phyloP scores from a whole-genome alignment of 2,113 vertebrate species.

The Physeter macrocephalus region DNA sequence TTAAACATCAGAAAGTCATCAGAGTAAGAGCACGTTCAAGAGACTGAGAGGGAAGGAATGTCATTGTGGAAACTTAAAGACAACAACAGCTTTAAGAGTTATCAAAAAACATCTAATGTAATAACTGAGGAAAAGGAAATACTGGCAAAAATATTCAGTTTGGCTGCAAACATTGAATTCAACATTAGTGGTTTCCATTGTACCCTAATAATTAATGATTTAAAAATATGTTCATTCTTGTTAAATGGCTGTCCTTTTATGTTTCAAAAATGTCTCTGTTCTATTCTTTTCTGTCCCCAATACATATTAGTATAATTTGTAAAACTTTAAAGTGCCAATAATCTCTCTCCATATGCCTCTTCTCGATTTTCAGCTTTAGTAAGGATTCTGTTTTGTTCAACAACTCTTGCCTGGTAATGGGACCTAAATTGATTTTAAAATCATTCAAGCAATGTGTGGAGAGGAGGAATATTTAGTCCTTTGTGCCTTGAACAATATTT shows the following conservation, averaged over 20 bases:
- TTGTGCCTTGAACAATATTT: neutral
- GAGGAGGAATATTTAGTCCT: neutral
- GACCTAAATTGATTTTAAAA: conserved; percentile 23
- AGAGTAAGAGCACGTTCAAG: neutral
- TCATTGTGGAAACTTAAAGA: neutral
- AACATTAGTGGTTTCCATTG: neutral
- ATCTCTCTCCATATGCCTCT: neutral
- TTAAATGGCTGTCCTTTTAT: neutral
- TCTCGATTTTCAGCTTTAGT: neutral
- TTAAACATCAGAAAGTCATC: neutral
- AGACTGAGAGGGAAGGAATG: neutral
- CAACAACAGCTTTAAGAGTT: neutral
- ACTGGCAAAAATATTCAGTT: neutral
- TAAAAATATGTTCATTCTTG: neutral
- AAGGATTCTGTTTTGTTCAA: conserved; percentile 12
- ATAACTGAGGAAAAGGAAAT: neutral
- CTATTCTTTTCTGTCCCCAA: neutral
- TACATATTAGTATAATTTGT: neutral
- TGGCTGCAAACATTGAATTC: neutral
- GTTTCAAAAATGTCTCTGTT: neutral
- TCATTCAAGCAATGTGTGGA: neutral
- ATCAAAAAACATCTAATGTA: neutral
- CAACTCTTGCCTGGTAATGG: neutral
- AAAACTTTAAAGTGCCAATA: neutral
- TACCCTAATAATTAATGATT: neutral